These are phyloP conservation scores for Temnopleurus reevesii DNA, from an alignment of 53 echinoderm and acorn worm genomes.

Conservation along the genomic window DNA sequence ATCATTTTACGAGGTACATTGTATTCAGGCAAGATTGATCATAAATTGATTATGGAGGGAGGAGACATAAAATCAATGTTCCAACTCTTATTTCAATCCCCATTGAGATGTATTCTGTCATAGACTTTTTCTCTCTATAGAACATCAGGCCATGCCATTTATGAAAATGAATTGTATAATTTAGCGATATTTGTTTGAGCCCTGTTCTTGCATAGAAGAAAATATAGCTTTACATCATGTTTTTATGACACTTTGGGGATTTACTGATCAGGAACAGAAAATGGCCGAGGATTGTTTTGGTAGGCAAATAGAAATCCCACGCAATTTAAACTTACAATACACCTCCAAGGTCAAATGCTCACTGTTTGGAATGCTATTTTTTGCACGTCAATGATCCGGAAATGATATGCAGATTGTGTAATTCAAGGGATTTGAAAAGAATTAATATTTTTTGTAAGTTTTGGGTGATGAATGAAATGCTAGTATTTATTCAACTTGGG, in stretches of 20 bases:
- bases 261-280: too few relatives aligned
- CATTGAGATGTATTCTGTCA: background rate
- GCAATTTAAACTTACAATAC: background rate
- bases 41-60: background rate
- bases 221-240: too few relatives aligned
- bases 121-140: too few relatives aligned
- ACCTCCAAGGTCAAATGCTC: background rate
- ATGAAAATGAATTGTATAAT: too few relatives aligned
- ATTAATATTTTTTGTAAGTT: background rate
- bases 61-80: conserved; percentile 18
- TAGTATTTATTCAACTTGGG: background rate
- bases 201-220: too few relatives aligned
- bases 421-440: background rate
- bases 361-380: background rate
- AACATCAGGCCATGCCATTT: too few relatives aligned
- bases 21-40: conserved; percentile 32
- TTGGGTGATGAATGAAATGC: background rate
- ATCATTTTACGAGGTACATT: conserved; percentile 29
- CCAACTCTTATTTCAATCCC: conserved; percentile 12
- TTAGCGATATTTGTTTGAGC: too few relatives aligned
- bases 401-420: background rate
- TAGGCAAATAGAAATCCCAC: background rate
- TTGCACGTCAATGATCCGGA: background rate
- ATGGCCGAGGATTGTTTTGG: background rate
- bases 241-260: too few relatives aligned